phyloP scores from a whole-genome alignment of 2,797 vertebrate genomes.

The Streptopelia turtur region DNA sequence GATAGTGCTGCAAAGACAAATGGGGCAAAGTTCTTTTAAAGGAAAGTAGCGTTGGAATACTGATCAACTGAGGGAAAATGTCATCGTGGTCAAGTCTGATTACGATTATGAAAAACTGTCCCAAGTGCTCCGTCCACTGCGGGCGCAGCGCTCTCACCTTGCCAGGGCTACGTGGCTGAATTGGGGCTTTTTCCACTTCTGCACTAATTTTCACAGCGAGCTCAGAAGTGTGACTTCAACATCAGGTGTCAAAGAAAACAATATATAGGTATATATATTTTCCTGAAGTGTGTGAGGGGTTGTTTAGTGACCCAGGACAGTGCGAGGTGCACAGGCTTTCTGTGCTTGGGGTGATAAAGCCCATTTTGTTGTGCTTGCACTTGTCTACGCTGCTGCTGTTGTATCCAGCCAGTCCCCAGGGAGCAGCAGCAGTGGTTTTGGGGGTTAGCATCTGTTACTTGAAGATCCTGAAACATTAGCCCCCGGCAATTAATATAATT shows the following conservation, averaged over 20 bases:
- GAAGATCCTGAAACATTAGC: slow-evolving; percentile 48
- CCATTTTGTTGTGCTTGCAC: background rate
- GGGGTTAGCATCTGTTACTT: background rate
- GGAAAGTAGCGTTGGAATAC: background rate
- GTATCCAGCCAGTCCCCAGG: background rate
- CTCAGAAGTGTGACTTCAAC: background rate
- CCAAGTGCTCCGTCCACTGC: accelerated
- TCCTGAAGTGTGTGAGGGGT: background rate
- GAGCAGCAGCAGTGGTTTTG: background rate
- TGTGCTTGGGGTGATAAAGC: background rate
- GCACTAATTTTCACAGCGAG: accelerated
- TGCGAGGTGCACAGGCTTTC: background rate
- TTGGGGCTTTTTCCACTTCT: background rate
- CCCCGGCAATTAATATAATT: slow-evolving; percentile 60
- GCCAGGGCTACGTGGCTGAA: background rate
- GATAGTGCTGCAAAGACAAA: background rate
- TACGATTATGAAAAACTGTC: background rate
- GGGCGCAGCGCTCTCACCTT: background rate
- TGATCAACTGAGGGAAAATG: background rate
- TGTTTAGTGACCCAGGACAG: background rate
- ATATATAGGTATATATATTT: accelerated
- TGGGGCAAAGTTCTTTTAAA: background rate
- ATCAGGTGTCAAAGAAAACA: background rate
- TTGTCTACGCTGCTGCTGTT: accelerated
- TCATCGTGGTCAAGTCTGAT: background rate